phyloP scores from a whole-genome alignment of 2,113 vertebrate genomes.

The Dromaius novaehollandiae region DNA sequence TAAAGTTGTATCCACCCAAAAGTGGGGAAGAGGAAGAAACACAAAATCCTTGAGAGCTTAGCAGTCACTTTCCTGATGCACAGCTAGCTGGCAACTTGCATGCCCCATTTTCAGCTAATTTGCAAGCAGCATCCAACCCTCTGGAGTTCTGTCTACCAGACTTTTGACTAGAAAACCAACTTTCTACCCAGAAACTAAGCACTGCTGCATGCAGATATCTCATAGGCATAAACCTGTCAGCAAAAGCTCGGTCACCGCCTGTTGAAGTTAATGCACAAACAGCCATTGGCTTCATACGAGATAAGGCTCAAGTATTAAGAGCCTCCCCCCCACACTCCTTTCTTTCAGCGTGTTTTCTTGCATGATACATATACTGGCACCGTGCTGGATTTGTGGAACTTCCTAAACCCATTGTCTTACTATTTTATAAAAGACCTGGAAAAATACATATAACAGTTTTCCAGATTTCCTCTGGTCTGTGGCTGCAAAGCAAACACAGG shows the following conservation, averaged over 20 bases:
- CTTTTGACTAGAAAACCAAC: neutral
- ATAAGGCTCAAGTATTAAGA: fast-evolving
- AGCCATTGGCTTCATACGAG: neutral
- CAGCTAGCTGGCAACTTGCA: neutral
- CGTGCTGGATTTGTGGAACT: neutral
- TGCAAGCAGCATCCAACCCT: neutral
- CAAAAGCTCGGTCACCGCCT: neutral
- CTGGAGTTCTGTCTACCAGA: neutral
- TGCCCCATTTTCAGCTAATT: neutral
- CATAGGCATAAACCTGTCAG: neutral
- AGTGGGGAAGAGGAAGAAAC: neutral
- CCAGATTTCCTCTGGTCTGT: fast-evolving
- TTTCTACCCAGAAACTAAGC: neutral
- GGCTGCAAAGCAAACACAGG: neutral
- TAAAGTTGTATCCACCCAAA: neutral
- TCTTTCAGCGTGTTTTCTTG: neutral
- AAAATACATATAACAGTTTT: neutral
- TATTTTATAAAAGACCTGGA: neutral
- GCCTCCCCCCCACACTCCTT: neutral
- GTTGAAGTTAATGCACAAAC: neutral
- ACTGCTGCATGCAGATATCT: neutral
- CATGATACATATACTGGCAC: neutral
- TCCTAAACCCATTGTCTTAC: neutral
- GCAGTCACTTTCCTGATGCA: neutral
- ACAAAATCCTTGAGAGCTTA: constrained; percentile 54